Conservation (phyloP, 30 jellyfish, hydroid and myxozoan species). For the Aurelia aurita region DNA sequence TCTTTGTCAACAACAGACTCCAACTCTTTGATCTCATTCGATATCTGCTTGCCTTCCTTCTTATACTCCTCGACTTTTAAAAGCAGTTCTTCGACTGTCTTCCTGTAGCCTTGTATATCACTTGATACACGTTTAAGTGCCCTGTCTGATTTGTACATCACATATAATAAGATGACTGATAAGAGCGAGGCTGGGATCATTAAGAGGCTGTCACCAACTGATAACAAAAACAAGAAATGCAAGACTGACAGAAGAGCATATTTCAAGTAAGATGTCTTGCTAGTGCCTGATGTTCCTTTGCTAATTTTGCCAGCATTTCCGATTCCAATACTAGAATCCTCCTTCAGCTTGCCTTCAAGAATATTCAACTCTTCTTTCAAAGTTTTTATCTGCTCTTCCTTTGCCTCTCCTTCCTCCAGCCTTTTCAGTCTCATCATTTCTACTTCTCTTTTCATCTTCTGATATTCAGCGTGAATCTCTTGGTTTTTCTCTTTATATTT, state of each 20-base stretch:
- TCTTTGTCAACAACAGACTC: conserved; percentile 66
- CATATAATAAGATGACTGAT: not conserved
- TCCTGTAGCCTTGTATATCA: conserved; percentile 27
- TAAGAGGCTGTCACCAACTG: conserved; percentile 24
- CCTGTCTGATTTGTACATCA: conserved; percentile 40
- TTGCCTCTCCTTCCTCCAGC: conserved; percentile 38
- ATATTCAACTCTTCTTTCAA: conserved; percentile 35
- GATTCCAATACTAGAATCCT: not conserved
- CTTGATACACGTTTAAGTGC: not conserved
- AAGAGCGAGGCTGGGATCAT: conserved; percentile 21
- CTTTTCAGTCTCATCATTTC: conserved; percentile 42
- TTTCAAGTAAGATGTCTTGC: conserved; percentile 11
- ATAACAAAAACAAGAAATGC: conserved; percentile 9
- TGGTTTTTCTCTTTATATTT: conserved; percentile 38
- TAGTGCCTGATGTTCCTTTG: not conserved
- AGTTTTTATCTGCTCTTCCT: not conserved
- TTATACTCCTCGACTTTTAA: conserved; percentile 38
- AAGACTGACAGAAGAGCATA: conserved; percentile 6
- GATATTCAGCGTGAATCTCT: conserved; percentile 1
- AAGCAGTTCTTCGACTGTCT: conserved; percentile 55
- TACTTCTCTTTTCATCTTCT: conserved; percentile 55
- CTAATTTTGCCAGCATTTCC: not conserved
- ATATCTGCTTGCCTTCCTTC: conserved; percentile 51
- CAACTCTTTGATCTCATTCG: conserved; percentile 57
- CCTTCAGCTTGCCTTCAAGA: conserved; percentile 7